These are phyloP conservation scores for Coryphaenoides rupestris DNA, from an alignment of 2,113 vertebrate genomes.

Conservation along the genomic window DNA sequence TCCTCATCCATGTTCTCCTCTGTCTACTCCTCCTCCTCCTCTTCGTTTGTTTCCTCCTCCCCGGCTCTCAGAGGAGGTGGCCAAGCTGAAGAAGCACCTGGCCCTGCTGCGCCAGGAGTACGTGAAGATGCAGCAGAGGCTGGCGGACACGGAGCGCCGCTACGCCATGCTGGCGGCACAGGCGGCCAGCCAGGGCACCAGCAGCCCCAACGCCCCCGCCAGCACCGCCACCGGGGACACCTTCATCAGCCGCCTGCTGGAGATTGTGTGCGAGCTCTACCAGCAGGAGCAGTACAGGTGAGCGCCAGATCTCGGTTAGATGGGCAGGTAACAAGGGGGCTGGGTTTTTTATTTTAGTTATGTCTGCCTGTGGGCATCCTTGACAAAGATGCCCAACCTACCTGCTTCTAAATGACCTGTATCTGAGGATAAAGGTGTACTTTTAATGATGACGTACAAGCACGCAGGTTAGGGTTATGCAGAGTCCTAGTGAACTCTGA, in stretches of 20 bases:
- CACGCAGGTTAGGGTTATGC: too few species aligned
- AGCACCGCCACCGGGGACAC: constrained; percentile 74
- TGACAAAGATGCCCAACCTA: too few species aligned
- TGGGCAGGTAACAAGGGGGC: too few species aligned
- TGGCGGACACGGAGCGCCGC: constrained; percentile 90
- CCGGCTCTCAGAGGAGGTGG: constrained; percentile 94
- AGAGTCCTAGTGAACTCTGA: too few species aligned
- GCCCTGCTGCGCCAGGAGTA: constrained; percentile 96
- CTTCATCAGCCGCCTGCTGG: constrained; percentile 89
- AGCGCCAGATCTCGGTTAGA: constrained; percentile 71
- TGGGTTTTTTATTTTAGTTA: too few species aligned
- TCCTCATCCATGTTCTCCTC: not conserved
- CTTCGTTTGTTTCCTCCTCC: not conserved
- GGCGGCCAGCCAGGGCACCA: constrained; percentile 70
- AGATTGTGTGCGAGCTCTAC: constrained; percentile 89
- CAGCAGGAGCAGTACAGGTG: constrained; percentile 95
- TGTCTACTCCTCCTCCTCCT: constrained; percentile 19
- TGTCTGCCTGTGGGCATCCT: too few species aligned
- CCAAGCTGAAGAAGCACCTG: constrained; percentile 98
- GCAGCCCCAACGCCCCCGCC: constrained; percentile 59
- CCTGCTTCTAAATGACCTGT: too few species aligned
- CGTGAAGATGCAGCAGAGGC: constrained; percentile 95
- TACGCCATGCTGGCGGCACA: constrained; percentile 86
- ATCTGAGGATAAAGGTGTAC: too few species aligned
- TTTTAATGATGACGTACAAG: too few species aligned